These are phyloP conservation scores for Brachyistius frenatus DNA, from an alignment of 2,113 vertebrate species.

Conservation along the genomic window DNA sequence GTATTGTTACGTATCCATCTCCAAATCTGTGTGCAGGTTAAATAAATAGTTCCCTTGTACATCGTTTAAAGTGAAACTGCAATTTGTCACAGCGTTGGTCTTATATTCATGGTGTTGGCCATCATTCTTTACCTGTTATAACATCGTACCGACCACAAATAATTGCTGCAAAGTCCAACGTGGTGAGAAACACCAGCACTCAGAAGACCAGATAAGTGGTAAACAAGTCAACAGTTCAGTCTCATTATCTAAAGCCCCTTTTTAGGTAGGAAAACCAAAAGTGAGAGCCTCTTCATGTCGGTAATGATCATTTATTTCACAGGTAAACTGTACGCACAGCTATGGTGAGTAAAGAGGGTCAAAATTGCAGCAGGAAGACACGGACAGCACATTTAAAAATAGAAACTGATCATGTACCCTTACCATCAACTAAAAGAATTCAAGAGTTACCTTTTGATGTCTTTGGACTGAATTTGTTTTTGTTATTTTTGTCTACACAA, in stretches of 20 bases:
- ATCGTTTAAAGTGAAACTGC: too few species aligned
- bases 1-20: slow-evolving; percentile 17
- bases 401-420: not conserved
- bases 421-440: not conserved
- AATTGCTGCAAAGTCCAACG: not conserved
- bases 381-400: not conserved
- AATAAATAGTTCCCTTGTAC: not conserved
- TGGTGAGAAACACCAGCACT: not conserved
- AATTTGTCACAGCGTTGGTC: not conserved
- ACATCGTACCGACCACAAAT: not conserved
- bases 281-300: not conserved
- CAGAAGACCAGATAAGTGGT: not conserved
- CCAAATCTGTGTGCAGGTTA: not conserved
- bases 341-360: not conserved
- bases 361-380: not conserved
- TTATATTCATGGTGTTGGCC: not conserved
- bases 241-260: not conserved
- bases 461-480: not conserved
- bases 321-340: not conserved
- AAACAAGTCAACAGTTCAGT: slow-evolving; percentile 1
- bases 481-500: not conserved
- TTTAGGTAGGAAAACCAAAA: not conserved
- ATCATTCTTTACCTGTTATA: not conserved
- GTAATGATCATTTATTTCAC: slow-evolving; percentile 2
- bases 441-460: not conserved